phyloP scores from a whole-genome alignment of 2,113 vertebrate species.

The Lichenostomus cassidix region DNA sequence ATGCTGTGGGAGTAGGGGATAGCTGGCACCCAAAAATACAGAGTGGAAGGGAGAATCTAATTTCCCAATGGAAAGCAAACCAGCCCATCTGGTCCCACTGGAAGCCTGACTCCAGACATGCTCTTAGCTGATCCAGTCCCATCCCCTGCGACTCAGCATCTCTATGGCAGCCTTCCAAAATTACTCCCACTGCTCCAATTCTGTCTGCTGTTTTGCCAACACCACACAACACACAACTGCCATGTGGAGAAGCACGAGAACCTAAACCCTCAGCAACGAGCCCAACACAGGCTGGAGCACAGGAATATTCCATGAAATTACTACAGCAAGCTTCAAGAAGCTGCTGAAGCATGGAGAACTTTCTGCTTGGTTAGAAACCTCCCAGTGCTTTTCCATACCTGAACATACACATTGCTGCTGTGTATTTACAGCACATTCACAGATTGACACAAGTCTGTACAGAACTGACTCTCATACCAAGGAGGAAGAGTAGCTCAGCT shows the following conservation, averaged over 20 bases:
- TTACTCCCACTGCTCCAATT: neutral
- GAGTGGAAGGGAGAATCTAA: neutral
- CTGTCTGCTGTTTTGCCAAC: neutral
- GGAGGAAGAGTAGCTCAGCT: neutral
- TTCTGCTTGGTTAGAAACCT: neutral
- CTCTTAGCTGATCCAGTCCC: neutral
- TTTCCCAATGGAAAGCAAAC: neutral
- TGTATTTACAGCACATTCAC: neutral
- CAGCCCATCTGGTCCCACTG: neutral
- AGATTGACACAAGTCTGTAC: neutral
- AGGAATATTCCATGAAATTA: neutral
- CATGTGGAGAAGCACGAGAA: neutral
- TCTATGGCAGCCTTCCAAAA: neutral
- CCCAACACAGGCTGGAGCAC: neutral
- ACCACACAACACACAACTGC: neutral
- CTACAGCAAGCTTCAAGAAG: neutral
- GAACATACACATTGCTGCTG: neutral
- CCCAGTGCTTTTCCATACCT: neutral
- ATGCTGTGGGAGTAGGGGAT: neutral
- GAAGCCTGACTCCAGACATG: neutral
- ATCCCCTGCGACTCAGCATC: fast-evolving
- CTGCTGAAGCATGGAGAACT: neutral
- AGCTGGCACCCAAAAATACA: neutral
- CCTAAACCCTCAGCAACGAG: neutral
- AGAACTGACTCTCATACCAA: neutral